Evolutionary conservation across 2,797 vertebrate species (phyloP), one percentile per base, ranked within the genome.

Genomic region (Tragelaphus oryx): DNA sequence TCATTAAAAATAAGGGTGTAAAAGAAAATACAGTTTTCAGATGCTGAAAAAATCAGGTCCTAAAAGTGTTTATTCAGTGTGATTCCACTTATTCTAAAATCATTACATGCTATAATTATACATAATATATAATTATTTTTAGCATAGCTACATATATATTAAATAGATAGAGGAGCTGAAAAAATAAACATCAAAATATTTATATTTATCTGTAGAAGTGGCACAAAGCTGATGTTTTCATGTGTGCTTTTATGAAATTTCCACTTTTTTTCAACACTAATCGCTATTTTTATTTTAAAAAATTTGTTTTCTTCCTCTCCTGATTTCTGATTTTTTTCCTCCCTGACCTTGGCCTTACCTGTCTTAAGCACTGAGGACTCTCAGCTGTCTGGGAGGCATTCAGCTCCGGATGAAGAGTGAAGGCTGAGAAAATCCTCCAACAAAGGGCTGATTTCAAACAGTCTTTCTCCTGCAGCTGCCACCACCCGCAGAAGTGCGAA

Each of bases 51-150:
- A 80, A 81, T 44, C 28, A 95, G 48, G 26, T 93, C 86, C 62
- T 83, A 46, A 75, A 96, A 96, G 85, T 94, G 84, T 76, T 75
- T 84, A 87, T 82, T 89, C 18, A 81, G 26, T 87, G n/a, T 62
- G n/a, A 93, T 60, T 37, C 14, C 84, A 94, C 60, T 94, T 94
- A 74, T 87, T 57, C 94, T 95, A 82, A 93, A 92, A 79, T 94
- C 94, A 96, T 93, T 87, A 89, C 11, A 76, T 33, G 37, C 57
- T 68, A 91, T 55, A 80, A 37, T 74, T 94, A 62, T 11, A 81
- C 6, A 37, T 57, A 93, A 71, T 14, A 78, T 3, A n/a, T 57
- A 91, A 96, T 94, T 92, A 95, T 62, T 87, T 94, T 92, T 65
- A 83, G 54, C 57, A 85, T 91, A 79, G 82, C 28, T 79, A 50